phyloP scores from a whole-genome alignment of 2,113 vertebrate species.

The Neogale vison region DNA sequence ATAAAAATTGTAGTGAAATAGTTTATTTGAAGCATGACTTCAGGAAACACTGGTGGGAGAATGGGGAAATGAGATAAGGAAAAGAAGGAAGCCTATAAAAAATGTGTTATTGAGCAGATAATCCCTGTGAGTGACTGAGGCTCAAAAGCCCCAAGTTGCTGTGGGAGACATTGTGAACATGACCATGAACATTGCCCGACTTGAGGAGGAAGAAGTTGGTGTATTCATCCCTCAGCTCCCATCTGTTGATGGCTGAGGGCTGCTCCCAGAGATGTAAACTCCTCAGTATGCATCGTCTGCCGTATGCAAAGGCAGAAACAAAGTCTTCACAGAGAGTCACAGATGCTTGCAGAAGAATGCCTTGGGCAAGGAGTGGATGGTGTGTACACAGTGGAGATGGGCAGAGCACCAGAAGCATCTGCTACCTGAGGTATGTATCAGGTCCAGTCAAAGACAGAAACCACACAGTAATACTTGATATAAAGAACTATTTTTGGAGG shows the following conservation, averaged over 20 bases:
- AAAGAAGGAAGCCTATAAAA: background rate
- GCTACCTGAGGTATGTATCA: background rate
- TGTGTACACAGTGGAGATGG: too few relatives aligned
- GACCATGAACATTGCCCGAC: background rate
- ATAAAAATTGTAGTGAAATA: background rate
- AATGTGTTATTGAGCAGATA: background rate
- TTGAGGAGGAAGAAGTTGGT: background rate
- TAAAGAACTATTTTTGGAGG: background rate
- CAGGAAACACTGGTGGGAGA: background rate
- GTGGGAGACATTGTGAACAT: background rate
- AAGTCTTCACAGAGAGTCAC: background rate
- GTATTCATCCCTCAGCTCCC: background rate
- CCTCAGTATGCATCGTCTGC: background rate
- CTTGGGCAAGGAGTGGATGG: too few relatives aligned
- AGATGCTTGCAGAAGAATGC: background rate
- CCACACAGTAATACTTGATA: background rate
- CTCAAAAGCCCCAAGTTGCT: background rate
- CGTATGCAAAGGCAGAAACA: background rate
- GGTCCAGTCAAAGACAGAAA: background rate
- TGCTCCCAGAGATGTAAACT: too few relatives aligned
- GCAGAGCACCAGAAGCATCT: background rate
- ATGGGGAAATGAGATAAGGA: background rate
- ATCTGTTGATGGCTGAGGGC: background rate
- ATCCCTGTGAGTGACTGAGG: background rate
- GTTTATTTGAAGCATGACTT: background rate